Evolutionary conservation across 2,888 invertebrate genomes (phyloP).

Genomic region (Leptura quadrifasciata): DNA sequence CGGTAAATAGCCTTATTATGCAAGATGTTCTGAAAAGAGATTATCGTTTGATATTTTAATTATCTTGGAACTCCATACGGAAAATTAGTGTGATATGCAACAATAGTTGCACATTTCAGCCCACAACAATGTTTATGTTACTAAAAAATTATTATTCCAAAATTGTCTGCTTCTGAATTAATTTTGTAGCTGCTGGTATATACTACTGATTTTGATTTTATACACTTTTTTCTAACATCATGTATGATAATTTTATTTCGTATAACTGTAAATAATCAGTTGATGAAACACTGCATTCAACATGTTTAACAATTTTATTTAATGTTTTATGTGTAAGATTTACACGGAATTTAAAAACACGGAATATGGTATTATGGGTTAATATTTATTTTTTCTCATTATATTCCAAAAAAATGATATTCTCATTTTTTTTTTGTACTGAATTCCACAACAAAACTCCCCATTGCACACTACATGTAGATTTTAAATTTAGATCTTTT

Average conservation of each 20-base stretch:
- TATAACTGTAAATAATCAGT: constrained; percentile 20
- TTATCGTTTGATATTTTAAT: not conserved
- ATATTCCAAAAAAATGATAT: constrained; percentile 37
- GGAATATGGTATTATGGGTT: constrained; percentile 34
- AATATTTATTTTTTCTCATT: constrained; percentile 37
- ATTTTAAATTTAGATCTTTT: constrained; percentile 27
- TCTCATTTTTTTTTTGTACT: constrained; percentile 37
- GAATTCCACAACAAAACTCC: constrained; percentile 19
- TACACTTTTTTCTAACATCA: not conserved
- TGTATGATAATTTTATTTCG: constrained; percentile 19
- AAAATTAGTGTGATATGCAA: too few relatives aligned
- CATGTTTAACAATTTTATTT: constrained; percentile 16
- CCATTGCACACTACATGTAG: constrained; percentile 25
- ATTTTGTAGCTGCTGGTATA: not conserved
- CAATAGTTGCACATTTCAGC: too few relatives aligned
- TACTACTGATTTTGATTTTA: not conserved
- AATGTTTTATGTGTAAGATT: constrained; percentile 20
- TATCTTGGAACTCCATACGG: not conserved
- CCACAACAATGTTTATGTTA: too few relatives aligned
- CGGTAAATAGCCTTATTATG: constrained; percentile 10
- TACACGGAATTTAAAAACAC: constrained; percentile 1
- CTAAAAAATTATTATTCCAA: too few relatives aligned
- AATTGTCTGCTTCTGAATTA: not conserved
- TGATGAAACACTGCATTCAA: constrained; percentile 14
- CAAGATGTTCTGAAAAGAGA: constrained; percentile 13